Conservation (phyloP, 2,113 vertebrate species). For the Aegithalos caudatus region DNA sequence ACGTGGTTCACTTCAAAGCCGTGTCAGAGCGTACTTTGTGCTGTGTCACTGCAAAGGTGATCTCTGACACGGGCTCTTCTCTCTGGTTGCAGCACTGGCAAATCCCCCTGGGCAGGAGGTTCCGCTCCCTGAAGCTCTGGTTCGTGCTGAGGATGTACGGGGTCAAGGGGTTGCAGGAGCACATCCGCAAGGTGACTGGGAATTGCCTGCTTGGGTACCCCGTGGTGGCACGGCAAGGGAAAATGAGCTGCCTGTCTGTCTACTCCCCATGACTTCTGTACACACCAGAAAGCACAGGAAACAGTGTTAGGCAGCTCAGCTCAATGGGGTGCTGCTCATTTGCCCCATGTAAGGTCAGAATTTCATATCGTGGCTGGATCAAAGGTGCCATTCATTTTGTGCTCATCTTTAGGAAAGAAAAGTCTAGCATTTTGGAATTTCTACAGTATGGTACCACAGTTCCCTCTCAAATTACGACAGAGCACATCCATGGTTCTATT, state of each 20-base stretch:
- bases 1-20: accelerated
- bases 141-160: conserved; percentile 94
- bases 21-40: background rate
- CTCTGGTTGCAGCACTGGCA: conserved; percentile 88
- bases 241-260: background rate
- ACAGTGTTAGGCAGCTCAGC: background rate
- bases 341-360: background rate
- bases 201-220: background rate
- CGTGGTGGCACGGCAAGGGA: background rate
- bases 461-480: background rate
- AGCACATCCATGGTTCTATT: background rate
- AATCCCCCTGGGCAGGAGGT: conserved; percentile 91
- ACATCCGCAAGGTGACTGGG: conserved; percentile 85
- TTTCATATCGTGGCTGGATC: accelerated
- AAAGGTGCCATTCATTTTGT: background rate
- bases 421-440: background rate
- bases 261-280: background rate
- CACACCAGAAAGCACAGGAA: background rate
- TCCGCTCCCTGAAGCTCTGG: conserved; percentile 96
- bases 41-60: background rate
- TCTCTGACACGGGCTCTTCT: background rate
- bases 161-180: conserved; percentile 83
- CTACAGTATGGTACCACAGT: background rate
- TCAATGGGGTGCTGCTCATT: background rate
- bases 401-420: background rate